phyloP scores from a whole-genome alignment of 2,888 invertebrate species.

The Steinernema carpocapsae region DNA sequence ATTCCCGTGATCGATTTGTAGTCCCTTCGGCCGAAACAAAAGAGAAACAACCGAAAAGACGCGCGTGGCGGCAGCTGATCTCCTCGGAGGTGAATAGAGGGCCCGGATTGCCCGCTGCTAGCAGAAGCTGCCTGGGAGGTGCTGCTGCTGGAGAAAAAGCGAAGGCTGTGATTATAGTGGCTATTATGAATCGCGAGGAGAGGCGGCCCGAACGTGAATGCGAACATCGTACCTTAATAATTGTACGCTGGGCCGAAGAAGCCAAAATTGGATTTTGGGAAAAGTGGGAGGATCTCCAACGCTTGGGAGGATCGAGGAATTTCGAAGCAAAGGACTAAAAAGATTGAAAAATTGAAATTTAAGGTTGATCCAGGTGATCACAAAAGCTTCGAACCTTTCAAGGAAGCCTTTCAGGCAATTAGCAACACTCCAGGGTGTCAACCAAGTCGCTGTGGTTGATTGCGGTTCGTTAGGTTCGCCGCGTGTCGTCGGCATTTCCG shows the following conservation, averaged over 20 bases:
- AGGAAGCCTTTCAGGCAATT: too few relatives aligned
- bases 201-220: neutral
- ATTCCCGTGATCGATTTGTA: neutral
- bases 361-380: too few relatives aligned
- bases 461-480: too few relatives aligned
- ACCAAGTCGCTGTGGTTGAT: too few relatives aligned
- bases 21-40: neutral
- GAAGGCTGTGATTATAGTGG: constrained; percentile 6
- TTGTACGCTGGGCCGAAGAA: neutral
- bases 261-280: too few relatives aligned
- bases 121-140: neutral
- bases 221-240: too few relatives aligned
- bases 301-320: too few relatives aligned
- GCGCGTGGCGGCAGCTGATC: neutral
- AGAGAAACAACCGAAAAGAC: neutral
- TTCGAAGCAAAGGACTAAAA: too few relatives aligned
- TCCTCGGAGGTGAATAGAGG: neutral
- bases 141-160: neutral
- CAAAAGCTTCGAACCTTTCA: too few relatives aligned
- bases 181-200: neutral
- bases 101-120: neutral
- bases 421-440: neutral
- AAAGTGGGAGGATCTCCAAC: too few relatives aligned
- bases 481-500: neutral
- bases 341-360: too few relatives aligned